Evolutionary conservation across 2,888 invertebrate genomes (phyloP).

Genomic region (Tetranychus piercei): DNA sequence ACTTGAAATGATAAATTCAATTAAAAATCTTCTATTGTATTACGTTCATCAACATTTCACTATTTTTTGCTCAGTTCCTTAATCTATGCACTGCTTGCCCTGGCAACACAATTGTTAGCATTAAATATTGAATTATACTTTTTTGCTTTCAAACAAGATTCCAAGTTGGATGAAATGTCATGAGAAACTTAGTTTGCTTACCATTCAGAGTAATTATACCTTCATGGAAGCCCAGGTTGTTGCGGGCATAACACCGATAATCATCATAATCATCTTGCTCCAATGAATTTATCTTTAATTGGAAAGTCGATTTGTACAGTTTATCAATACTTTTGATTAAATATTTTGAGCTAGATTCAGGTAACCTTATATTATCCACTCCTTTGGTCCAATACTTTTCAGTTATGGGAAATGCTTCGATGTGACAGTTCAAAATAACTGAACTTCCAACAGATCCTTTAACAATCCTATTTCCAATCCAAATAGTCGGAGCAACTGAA

Average conservation of each 20-base stretch:
- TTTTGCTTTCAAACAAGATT: too few species aligned
- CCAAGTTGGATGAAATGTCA: neutral
- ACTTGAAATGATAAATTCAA: too few species aligned
- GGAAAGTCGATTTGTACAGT: neutral
- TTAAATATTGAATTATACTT: too few species aligned
- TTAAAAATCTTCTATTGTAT: too few species aligned
- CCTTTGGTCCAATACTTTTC: conserved; percentile 70
- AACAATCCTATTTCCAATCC: neutral
- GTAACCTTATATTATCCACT: conserved; percentile 47
- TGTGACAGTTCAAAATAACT: conserved; percentile 85
- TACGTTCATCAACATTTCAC: too few species aligned
- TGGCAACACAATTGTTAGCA: too few species aligned
- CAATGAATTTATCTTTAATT: neutral
- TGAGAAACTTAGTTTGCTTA: neutral
- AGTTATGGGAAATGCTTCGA: conserved; percentile 80
- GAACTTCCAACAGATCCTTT: neutral
- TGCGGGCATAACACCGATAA: neutral
- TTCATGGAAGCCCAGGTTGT: neutral
- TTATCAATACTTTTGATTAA: neutral
- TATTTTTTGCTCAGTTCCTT: too few species aligned
- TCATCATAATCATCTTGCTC: neutral
- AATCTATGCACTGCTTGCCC: too few species aligned
- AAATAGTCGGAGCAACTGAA: conserved; percentile 3
- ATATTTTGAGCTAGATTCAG: conserved; percentile 30
- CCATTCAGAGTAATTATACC: neutral